These are phyloP conservation scores for Machaerirhynchus nigripectus DNA, from an alignment of 2,113 vertebrate genomes.

Conservation along the genomic window DNA sequence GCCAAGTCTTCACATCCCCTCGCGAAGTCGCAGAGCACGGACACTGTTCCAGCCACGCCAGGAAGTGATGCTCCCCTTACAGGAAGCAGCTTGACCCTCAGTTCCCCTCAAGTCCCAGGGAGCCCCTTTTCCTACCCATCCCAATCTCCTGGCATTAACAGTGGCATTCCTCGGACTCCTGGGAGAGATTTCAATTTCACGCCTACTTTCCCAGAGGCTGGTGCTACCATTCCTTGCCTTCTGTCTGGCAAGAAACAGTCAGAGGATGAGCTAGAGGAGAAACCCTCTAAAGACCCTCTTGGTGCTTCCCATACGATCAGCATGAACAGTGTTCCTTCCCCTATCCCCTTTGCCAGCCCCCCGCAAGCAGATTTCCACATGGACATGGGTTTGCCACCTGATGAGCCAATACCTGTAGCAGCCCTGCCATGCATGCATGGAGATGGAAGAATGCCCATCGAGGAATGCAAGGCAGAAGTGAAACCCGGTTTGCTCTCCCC, in stretches of 20 bases:
- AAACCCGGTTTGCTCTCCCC: conserved; percentile 65
- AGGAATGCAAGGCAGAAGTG: conserved; percentile 51
- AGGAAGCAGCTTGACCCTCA: conserved; percentile 83
- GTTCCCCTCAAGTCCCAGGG: conserved; percentile 89
- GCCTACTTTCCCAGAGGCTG: conserved; percentile 88
- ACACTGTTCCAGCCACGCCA: conserved; percentile 86
- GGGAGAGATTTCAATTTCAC: conserved; percentile 94
- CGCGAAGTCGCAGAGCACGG: conserved; percentile 88
- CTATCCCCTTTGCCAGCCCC: conserved; percentile 66
- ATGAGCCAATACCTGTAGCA: conserved; percentile 54
- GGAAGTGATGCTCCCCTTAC: conserved; percentile 87
- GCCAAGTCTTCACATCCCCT: conserved; percentile 74
- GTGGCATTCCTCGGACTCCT: conserved; percentile 91
- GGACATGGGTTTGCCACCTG: conserved; percentile 45
- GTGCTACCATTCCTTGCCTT: conserved; percentile 75
- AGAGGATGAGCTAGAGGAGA: conserved; percentile 82
- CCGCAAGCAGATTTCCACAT: conserved; percentile 59
- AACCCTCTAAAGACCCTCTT: conserved; percentile 83
- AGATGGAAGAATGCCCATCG: conserved; percentile 53
- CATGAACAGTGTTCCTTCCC: conserved; percentile 73
- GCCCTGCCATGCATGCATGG: conserved; percentile 59
- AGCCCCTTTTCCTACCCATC: conserved; percentile 95
- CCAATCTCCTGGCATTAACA: conserved; percentile 88
- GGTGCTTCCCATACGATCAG: conserved; percentile 60
- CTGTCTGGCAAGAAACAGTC: conserved; percentile 79